Evolutionary conservation across 1,140 invertebrate genomes (phyloP), one percentile per base, ranked within the genome.

Genomic region (Dreissena rostriformis): DNA sequence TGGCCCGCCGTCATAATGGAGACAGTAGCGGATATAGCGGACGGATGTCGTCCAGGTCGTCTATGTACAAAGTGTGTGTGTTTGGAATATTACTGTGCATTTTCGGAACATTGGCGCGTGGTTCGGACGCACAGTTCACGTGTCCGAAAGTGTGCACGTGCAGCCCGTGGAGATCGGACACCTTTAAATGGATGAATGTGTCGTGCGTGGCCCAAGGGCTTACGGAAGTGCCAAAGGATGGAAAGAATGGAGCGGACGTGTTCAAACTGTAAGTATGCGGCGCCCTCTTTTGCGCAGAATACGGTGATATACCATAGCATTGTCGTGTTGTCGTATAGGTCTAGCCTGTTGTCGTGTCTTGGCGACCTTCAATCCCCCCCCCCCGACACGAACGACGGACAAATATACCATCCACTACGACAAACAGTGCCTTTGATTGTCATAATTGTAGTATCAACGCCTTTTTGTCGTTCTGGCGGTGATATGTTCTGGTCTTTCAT

Each of bases 201-300:
- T 65, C 74, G 26, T 76, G 74, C 39, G 28, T 29, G 19, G 74
- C 55, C 51, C 55, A 61, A 17, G 22, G 57, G 15, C 72, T 74
- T 61, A 49, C 19, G 22, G 17, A 15, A 76, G 74, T 76, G 74
- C 74, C 74, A 76, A 76, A 17, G 12, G 74, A 76, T 28, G 57
- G 53, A 17, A 76, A 76, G 52, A 61, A 76, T 24, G 74, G 74
- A 22, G 52, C 28, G 24, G 74, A 76, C 52, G 74, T 76, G 57
- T 39, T 76, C 61, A 76, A 66, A 39, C 26, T 76, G 74, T 76
- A 76, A 63, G 74, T 76, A 74, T 65, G 6, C 14, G 57, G 17
- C 57, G 57, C 57, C 57, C 57, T 6, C 2, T n/a, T 61, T 19
- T 5, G 57, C 2, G 57, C 17, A 61, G 17, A 61, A 61, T 4